A percentile compares a stretch with the other conserved stretches of the same genome.
These are phyloP conservation scores for Pedicia rivosa DNA, from an alignment of 2,888 invertebrate species.

Conservation along the genomic window DNA sequence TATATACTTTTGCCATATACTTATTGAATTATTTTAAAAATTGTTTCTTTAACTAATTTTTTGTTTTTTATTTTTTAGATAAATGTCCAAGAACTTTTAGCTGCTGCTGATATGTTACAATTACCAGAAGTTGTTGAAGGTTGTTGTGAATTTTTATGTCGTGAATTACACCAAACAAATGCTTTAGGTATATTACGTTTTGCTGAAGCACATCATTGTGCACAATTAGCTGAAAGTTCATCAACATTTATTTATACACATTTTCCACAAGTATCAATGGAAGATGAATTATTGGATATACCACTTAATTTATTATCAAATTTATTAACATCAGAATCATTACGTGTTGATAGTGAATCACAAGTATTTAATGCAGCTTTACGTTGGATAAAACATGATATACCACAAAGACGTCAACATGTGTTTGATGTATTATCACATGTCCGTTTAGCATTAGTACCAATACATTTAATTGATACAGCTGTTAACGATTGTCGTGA, in stretches of 20 bases:
- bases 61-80: slow-evolving; percentile 23
- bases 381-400: slow-evolving; percentile 74
- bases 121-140: slow-evolving; percentile 66
- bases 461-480: slow-evolving; percentile 60
- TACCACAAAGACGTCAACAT: slow-evolving; percentile 56
- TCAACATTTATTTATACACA: slow-evolving; percentile 69
- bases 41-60: no score
- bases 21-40: no score
- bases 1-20: no score
- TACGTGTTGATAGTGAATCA: slow-evolving; percentile 76
- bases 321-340: slow-evolving; percentile 68
- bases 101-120: slow-evolving; percentile 85
- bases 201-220: slow-evolving; percentile 76
- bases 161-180: slow-evolving; percentile 74
- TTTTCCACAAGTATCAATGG: slow-evolving; percentile 63
- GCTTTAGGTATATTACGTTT: slow-evolving; percentile 82
- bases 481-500: slow-evolving; percentile 64
- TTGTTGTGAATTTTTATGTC: slow-evolving; percentile 70
- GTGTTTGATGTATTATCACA: slow-evolving; percentile 74
- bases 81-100: slow-evolving; percentile 77
- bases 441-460: slow-evolving; percentile 69
- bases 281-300: slow-evolving; percentile 74
- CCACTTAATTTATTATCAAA: slow-evolving; percentile 61
- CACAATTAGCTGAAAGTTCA: slow-evolving; percentile 58
- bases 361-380: slow-evolving; percentile 80